These are phyloP conservation scores for Eretmochelys imbricata DNA, from an alignment of 2,113 vertebrate species.

Conservation along the genomic window DNA sequence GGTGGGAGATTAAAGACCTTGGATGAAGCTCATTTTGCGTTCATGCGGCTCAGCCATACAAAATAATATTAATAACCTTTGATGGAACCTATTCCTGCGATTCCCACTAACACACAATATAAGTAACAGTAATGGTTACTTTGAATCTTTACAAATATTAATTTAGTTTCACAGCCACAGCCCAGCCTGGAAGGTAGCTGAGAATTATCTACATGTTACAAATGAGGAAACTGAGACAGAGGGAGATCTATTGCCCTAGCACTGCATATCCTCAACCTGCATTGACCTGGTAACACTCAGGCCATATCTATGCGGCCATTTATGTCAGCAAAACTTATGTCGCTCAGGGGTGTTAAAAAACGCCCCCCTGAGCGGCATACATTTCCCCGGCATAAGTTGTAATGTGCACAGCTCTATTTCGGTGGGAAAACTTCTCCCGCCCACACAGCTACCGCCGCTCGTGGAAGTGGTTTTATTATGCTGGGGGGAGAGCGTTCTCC, in stretches of 20 bases:
- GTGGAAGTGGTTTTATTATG: no score
- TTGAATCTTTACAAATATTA: neutral
- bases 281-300: neutral
- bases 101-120: neutral
- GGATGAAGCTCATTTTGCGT: neutral
- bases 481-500: no score
- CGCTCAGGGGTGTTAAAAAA: no score
- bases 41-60: neutral
- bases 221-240: neutral
- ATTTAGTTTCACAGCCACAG: neutral
- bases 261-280: neutral
- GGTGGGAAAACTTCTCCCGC: no score
- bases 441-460: no score
- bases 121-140: constrained; percentile 19
- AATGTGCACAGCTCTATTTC: no score
- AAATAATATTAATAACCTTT: neutral
- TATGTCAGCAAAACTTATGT: no score
- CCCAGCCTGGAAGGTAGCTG: neutral
- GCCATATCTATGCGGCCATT: no score
- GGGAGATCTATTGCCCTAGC: neutral
- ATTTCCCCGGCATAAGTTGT: no score
- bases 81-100: no score
- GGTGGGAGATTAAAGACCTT: neutral
- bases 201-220: neutral
- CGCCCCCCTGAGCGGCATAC: no score